These are phyloP conservation scores for Athalia circularis DNA, from an alignment of 2,888 invertebrate species.

Conservation along the genomic window DNA sequence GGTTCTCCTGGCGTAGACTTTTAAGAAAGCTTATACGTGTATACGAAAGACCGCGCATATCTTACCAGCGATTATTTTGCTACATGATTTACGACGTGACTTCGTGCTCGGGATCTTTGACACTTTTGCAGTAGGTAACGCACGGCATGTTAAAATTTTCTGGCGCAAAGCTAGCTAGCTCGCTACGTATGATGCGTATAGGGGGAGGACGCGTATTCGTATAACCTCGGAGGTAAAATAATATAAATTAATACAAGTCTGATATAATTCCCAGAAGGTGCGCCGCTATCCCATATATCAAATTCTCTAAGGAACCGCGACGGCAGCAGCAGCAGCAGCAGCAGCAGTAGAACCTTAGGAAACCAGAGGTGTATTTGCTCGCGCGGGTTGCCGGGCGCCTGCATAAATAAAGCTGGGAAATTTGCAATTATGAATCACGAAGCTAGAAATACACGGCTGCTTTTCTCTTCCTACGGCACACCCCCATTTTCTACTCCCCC, in stretches of 20 bases:
- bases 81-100: conserved; percentile 26
- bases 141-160: no score
- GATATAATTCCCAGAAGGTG: conserved; percentile 47
- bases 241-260: conserved; percentile 45
- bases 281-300: conserved; percentile 44
- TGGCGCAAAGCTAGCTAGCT: no score
- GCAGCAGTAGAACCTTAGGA: conserved; percentile 30
- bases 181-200: background rate
- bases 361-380: conserved; percentile 46
- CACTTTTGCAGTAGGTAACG: background rate
- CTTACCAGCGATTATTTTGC: conserved; percentile 19
- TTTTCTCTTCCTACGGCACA: conserved; percentile 57
- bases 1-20: background rate
- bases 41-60: background rate
- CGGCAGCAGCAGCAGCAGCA: background rate
- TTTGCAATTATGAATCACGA: conserved; percentile 74
- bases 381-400: conserved; percentile 56
- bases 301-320: conserved; percentile 42
- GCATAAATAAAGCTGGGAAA: conserved; percentile 73
- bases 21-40: background rate
- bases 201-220: background rate
- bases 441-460: conserved; percentile 70
- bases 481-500: conserved; percentile 40
- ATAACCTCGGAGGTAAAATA: conserved; percentile 32
- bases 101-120: conserved; percentile 3